phyloP scores from a whole-genome alignment of 2,797 vertebrate species.

The Sebastes reedi region DNA sequence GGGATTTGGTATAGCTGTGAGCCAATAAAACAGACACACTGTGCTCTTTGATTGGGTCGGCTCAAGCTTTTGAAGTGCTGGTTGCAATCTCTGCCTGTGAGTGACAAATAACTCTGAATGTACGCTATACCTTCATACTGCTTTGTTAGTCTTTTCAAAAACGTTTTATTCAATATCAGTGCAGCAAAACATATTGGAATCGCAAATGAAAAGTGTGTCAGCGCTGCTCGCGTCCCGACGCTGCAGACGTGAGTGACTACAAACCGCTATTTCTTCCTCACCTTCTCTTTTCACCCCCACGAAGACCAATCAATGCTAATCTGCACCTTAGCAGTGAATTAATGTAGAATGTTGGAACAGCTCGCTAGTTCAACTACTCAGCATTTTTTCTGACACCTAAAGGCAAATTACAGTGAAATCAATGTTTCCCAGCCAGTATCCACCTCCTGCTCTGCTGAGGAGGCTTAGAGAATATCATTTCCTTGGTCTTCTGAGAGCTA shows the following conservation, averaged over 20 bases:
- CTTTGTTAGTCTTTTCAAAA: slow-evolving; percentile 14
- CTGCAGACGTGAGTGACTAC: background rate
- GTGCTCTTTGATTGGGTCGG: slow-evolving; percentile 14
- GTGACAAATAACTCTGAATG: slow-evolving; percentile 9
- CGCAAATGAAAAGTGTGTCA: background rate
- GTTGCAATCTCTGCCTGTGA: background rate
- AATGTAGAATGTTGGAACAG: slow-evolving; percentile 64
- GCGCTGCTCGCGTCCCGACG: background rate
- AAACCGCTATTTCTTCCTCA: slow-evolving; percentile 30
- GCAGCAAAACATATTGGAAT: background rate
- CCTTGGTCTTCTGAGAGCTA: slow-evolving; percentile 41
- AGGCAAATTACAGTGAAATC: slow-evolving; percentile 80
- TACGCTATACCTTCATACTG: background rate
- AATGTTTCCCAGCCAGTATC: slow-evolving; percentile 51
- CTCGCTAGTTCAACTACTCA: slow-evolving; percentile 60
- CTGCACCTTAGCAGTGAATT: slow-evolving; percentile 72
- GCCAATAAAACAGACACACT: slow-evolving; percentile 1
- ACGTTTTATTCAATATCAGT: slow-evolving; percentile 3
- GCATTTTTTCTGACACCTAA: slow-evolving; percentile 72
- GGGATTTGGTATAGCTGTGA: background rate
- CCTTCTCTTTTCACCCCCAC: slow-evolving; percentile 28
- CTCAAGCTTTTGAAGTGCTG: slow-evolving; percentile 14
- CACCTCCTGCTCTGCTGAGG: slow-evolving; percentile 21
- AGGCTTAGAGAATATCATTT: slow-evolving; percentile 36
- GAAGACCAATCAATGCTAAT: slow-evolving; percentile 74